These are phyloP conservation scores for Pterostichus niger DNA, from an alignment of 2,888 invertebrate species.

Conservation along the genomic window DNA sequence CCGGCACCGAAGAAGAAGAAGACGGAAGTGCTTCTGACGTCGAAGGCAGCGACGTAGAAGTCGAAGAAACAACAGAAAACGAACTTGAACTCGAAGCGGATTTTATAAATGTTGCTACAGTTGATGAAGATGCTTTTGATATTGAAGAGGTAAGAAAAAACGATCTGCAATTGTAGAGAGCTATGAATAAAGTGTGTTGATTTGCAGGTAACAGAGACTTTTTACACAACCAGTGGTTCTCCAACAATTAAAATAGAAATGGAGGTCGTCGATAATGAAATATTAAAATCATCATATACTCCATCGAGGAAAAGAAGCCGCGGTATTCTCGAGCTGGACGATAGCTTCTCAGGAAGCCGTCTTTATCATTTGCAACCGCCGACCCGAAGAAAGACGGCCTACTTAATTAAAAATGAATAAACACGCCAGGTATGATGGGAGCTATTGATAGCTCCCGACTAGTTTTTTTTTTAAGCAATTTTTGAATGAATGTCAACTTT, in stretches of 20 bases:
- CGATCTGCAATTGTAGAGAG: background rate
- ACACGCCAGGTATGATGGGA: too few relatives aligned
- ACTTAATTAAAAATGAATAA: conserved; percentile 58
- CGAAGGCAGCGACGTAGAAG: conserved; percentile 76
- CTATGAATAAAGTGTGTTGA: too few relatives aligned
- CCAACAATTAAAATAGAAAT: conserved; percentile 73
- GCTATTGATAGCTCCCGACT: too few relatives aligned
- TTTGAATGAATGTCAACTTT: too few relatives aligned
- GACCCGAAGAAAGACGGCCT: conserved; percentile 53
- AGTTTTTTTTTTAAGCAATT: too few relatives aligned
- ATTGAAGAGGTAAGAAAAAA: conserved; percentile 80
- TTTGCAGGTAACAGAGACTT: conserved; percentile 83
- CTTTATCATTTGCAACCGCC: conserved; percentile 59
- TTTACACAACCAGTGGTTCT: conserved; percentile 85
- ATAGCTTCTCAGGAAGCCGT: conserved; percentile 22
- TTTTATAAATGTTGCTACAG: conserved; percentile 70
- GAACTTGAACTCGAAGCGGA: conserved; percentile 69
- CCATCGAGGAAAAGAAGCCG: conserved; percentile 71
- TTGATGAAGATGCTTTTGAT: conserved; percentile 79
- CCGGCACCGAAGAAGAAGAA: conserved; percentile 84
- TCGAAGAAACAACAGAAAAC: conserved; percentile 72
- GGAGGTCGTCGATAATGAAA: conserved; percentile 76
- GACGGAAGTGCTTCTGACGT: conserved; percentile 80
- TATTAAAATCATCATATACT: conserved; percentile 74
- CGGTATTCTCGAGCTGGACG: conserved; percentile 58